Base-by-base conservation (phyloP, 2,888 invertebrate species). In the Fabriciana adippe region DNA sequence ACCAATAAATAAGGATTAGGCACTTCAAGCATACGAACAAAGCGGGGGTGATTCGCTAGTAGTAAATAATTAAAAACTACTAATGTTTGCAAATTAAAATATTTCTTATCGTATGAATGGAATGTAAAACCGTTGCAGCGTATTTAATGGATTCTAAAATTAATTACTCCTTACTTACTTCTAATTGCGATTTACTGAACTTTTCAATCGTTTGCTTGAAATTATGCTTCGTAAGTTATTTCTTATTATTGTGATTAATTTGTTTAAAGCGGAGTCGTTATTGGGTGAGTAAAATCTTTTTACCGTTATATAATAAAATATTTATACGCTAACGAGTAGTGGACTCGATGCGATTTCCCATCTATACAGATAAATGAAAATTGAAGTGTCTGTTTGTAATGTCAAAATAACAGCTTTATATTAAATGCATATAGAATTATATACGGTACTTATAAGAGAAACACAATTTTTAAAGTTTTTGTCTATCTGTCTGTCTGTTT, bases 41-140 rank as follows among this genome's bases (percentile, higher is more conserved):
- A 47, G 11, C 21, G 1, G 2, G n/a, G 2, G 47, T 2, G n/a
- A n/a, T 0, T n/a, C 45, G 18, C n/a, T 57, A 47, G 26, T n/a
- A 45, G 21, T 15, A 26, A 47, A 45, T 26, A 47, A 3, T n/a
- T 48, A 47, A 48, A 48, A 26, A 48, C 48, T 2, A 26, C 48
- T 48, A 48, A 48, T 48, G 13, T 13, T 31, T 16, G 3, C n/a
- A 11, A 16, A 41, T 59, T 21, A 57, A 45, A 15, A 59, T n/a
- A 48, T 48, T 31, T 53, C 56, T 67, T 67, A 70, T 68, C 70
- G 26, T 31, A 50, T 64, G 5, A 47, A 14, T 45, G 8, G 26
- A 55, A 48, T 59, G 59, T 47, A 47, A 55, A 64, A 55, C 48
- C 55, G 16, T 18, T 3, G 31, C 6, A 61, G 14, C 59, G 59